phyloP scores from a whole-genome alignment of 2,113 vertebrate genomes.

The Aptenodytes forsteri region DNA sequence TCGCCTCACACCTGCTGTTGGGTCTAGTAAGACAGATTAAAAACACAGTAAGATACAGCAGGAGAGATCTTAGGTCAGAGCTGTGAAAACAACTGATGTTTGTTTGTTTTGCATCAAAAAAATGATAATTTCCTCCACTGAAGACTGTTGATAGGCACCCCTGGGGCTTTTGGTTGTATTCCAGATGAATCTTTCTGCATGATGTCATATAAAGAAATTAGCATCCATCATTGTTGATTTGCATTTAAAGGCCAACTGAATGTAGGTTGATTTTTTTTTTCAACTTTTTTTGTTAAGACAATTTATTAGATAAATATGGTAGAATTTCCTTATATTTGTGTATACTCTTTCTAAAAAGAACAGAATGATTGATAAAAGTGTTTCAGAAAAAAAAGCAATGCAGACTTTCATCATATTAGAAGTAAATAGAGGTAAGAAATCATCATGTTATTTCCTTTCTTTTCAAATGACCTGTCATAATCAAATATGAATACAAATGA shows the following conservation, averaged over 20 bases:
- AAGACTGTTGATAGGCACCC: slow-evolving; percentile 50
- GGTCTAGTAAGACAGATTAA: slow-evolving; percentile 12
- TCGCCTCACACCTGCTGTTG: slow-evolving; percentile 64
- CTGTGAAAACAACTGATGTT: slow-evolving; percentile 64
- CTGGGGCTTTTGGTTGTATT: background rate
- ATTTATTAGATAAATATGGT: background rate
- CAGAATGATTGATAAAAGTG: background rate
- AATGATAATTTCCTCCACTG: slow-evolving; percentile 55
- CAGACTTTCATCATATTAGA: background rate
- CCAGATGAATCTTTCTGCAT: slow-evolving; percentile 50
- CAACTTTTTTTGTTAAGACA: background rate
- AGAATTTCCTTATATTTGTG: background rate
- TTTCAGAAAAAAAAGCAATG: background rate
- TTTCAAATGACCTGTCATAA: background rate
- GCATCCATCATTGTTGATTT: background rate
- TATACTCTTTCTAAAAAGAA: background rate
- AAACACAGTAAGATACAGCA: slow-evolving; percentile 41
- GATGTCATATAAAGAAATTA: background rate
- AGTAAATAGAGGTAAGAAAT: background rate
- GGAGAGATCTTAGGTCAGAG: slow-evolving; percentile 61
- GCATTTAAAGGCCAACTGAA: background rate
- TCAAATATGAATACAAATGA: background rate
- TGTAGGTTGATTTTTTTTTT: background rate
- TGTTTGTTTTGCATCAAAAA: slow-evolving; percentile 65
- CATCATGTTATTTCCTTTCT: background rate